Conservation (phyloP, 2,888 invertebrate species). For the Zootermopsis nevadensis region DNA sequence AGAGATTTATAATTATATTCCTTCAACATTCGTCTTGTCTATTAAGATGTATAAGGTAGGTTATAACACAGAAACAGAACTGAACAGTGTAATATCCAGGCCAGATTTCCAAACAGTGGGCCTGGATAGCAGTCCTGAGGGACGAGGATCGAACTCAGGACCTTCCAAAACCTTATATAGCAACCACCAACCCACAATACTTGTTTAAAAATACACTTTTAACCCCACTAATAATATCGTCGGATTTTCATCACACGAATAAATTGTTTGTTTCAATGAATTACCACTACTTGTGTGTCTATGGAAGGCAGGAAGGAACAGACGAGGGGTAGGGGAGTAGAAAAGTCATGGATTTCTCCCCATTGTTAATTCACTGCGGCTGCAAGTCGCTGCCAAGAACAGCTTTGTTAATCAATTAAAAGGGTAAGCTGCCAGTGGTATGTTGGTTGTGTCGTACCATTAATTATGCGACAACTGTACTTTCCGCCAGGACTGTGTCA, state of each 20-base stretch:
- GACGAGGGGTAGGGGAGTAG: background rate
- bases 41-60: too few relatives aligned
- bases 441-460: constrained; percentile 10
- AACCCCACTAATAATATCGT: background rate
- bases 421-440: constrained; percentile 12
- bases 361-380: constrained; percentile 8
- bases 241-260: background rate
- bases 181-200: too few relatives aligned
- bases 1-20: too few relatives aligned
- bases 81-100: too few relatives aligned
- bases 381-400: constrained; percentile 2
- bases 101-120: too few relatives aligned
- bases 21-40: too few relatives aligned
- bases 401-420: constrained; percentile 28
- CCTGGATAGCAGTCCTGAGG: too few relatives aligned
- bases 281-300: background rate
- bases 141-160: too few relatives aligned
- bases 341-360: background rate
- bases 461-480: constrained; percentile 6
- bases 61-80: too few relatives aligned
- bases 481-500: background rate
- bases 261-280: background rate
- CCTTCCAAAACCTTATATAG: too few relatives aligned
- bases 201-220: too few relatives aligned
- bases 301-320: background rate